Conservation (phyloP, 2,797 vertebrate species). For the Leptoclinus maculatus region DNA sequence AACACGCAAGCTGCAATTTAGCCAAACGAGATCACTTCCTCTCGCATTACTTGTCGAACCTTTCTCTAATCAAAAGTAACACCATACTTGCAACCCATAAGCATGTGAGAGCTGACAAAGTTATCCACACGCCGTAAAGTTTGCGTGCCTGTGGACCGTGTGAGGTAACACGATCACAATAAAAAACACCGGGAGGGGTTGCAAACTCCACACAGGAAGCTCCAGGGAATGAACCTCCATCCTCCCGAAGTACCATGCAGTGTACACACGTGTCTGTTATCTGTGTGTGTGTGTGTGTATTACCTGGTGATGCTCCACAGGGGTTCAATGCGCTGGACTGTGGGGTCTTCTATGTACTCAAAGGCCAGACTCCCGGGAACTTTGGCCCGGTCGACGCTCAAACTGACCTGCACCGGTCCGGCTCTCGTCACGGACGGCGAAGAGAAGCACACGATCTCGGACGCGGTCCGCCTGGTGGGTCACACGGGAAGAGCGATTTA, state of each 20-base stretch:
- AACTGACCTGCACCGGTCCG: slow-evolving; percentile 85
- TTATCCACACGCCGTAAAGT: background rate
- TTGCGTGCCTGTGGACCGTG: background rate
- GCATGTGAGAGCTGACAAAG: background rate
- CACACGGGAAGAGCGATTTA: slow-evolving; percentile 31
- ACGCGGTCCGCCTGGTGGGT: slow-evolving; percentile 85
- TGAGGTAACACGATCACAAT: background rate
- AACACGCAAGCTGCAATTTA: slow-evolving; percentile 1
- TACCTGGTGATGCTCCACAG: slow-evolving; percentile 97
- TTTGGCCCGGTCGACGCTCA: slow-evolving; percentile 90
- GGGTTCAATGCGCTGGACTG: slow-evolving; percentile 93
- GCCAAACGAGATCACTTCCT: background rate
- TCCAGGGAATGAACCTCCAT: background rate
- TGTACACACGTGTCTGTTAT: background rate
- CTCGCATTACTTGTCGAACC: background rate
- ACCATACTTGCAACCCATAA: background rate
- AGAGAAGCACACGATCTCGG: slow-evolving; percentile 92
- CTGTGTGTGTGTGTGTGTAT: background rate
- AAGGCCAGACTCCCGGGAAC: slow-evolving; percentile 89
- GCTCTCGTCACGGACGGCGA: slow-evolving; percentile 89
- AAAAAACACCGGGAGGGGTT: background rate
- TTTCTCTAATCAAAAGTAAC: no score
- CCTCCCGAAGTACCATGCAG: background rate
- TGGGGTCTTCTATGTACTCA: slow-evolving; percentile 95
- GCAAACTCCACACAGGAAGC: background rate